A percentile compares a stretch with the other conserved stretches of the same genome.
phyloP scores from a whole-genome alignment of 2,797 vertebrate species.

The Aplochiton taeniatus region DNA sequence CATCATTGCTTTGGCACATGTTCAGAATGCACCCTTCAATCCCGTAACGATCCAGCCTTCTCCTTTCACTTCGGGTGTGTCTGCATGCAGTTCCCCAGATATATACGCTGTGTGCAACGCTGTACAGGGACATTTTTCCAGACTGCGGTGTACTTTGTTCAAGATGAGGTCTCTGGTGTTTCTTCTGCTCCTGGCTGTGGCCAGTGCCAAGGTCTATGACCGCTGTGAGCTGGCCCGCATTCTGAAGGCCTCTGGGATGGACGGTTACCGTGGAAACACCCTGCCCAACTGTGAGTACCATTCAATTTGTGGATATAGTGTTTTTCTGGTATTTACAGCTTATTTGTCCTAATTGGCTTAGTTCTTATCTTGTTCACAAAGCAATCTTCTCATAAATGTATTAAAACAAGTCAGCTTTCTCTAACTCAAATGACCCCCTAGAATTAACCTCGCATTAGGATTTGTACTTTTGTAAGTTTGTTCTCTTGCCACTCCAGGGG shows the following conservation, averaged over 20 bases:
- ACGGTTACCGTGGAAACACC: slow-evolving; percentile 50
- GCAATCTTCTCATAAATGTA: neutral
- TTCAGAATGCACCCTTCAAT: too few species aligned
- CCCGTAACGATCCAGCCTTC: too few species aligned
- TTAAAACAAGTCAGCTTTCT: too few species aligned
- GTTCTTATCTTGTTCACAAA: neutral
- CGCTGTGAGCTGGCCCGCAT: slow-evolving; percentile 59
- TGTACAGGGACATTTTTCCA: neutral
- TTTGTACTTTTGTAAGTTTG: neutral
- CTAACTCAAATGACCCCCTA: too few species aligned
- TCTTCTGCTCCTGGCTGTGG: slow-evolving; percentile 45
- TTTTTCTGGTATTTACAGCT: neutral
- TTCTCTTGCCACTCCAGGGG: slow-evolving; percentile 57
- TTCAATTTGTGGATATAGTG: neutral
- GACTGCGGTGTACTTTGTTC: neutral
- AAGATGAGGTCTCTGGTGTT: slow-evolving; percentile 55
- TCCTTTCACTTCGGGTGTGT: too few species aligned
- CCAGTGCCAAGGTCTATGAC: slow-evolving; percentile 44
- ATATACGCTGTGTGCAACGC: neutral
- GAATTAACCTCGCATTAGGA: neutral
- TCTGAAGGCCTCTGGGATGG: slow-evolving; percentile 64
- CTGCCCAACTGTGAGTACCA: slow-evolving; percentile 45
- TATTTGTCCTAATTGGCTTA: too few species aligned
- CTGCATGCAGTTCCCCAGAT: too few species aligned
- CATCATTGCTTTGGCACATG: too few species aligned